phyloP scores from a whole-genome alignment of 2,888 invertebrate genomes.

The Papilio demoleus region DNA sequence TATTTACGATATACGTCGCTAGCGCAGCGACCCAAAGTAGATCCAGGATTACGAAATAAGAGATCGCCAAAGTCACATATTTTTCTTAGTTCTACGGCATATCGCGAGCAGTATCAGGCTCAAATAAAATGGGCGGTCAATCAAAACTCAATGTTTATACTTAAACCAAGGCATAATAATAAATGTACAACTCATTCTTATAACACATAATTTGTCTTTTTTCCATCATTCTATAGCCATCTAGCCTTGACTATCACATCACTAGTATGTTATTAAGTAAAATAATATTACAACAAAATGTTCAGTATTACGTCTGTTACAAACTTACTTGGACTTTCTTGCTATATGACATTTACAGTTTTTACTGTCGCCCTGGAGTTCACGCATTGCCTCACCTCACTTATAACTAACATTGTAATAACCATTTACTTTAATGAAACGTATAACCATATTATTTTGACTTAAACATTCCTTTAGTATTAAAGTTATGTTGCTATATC shows the following conservation, averaged over 20 bases:
- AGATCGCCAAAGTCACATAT: too few species aligned
- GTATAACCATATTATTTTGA: neutral
- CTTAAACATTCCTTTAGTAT: neutral
- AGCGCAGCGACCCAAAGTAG: too few species aligned
- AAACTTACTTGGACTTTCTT: conserved; percentile 20
- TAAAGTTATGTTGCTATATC: too few species aligned
- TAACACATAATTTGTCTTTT: neutral
- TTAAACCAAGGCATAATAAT: neutral
- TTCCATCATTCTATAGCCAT: neutral
- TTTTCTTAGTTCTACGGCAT: too few species aligned
- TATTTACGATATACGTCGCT: too few species aligned
- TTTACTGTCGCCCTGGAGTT: conserved; percentile 15
- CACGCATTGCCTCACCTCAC: neutral
- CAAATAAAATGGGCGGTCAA: too few species aligned
- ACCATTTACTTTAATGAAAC: conserved; percentile 15
- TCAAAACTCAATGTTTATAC: too few species aligned
- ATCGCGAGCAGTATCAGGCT: too few species aligned
- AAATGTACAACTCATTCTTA: neutral
- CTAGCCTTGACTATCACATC: neutral
- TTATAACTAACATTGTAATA: conserved; percentile 30
- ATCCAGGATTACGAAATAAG: too few species aligned
- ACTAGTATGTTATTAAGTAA: neutral
- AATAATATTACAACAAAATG: conserved; percentile 13
- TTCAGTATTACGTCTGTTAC: conserved; percentile 6
- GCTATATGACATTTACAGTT: conserved; percentile 24